These are phyloP conservation scores for Metopolophium dirhodum DNA, from an alignment of 1,140 invertebrate species.

Conservation along the genomic window DNA sequence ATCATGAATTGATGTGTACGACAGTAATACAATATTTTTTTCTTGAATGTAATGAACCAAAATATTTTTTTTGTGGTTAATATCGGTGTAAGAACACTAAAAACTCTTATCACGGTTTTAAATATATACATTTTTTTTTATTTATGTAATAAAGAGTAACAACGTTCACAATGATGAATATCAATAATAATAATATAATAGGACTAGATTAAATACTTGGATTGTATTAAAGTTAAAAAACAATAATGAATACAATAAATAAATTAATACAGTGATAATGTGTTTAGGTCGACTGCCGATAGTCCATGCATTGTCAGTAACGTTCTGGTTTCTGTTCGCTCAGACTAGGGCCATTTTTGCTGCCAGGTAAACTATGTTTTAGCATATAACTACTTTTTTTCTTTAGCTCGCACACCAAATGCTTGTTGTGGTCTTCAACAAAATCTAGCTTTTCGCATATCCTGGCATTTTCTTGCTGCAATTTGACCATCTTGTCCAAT, in stretches of 20 bases:
- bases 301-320: not conserved
- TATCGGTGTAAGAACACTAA: not conserved
- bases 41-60: not conserved
- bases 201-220: slow-evolving; percentile 15
- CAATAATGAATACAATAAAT: not conserved
- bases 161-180: not conserved
- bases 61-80: not conserved
- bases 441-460: slow-evolving; percentile 51
- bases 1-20: not conserved
- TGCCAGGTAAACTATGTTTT: not conserved
- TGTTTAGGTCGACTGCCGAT: not conserved
- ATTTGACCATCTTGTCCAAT: slow-evolving; percentile 44
- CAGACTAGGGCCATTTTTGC: not conserved
- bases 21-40: too few species aligned
- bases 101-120: not conserved
- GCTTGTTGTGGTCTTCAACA: slow-evolving; percentile 46
- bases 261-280: not conserved
- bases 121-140: not conserved
- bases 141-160: not conserved
- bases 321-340: slow-evolving; percentile 11
- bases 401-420: slow-evolving; percentile 34
- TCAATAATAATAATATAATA: slow-evolving; percentile 19
- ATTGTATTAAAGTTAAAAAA: not conserved
- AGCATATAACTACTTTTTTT: slow-evolving; percentile 34
- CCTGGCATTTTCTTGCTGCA: slow-evolving; percentile 53